Percentiles rank a stretch among this genome's conserved stretches.
Evolutionary conservation across 2,797 vertebrate genomes (phyloP).

Genomic region (Chrysocyon brachyurus): DNA sequence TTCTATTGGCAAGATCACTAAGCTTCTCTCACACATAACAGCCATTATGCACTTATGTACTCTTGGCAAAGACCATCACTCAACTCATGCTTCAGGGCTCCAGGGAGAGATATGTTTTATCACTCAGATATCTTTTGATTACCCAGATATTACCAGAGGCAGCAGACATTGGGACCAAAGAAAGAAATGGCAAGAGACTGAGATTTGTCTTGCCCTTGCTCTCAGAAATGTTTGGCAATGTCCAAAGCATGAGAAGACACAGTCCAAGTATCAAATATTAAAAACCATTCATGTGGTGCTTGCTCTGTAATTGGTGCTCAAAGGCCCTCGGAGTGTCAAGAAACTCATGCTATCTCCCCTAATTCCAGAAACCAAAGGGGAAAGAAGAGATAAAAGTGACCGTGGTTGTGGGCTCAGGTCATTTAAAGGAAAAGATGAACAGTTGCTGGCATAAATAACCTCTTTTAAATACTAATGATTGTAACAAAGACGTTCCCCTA

Average conservation of each 20-base stretch:
- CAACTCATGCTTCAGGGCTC: slow-evolving; percentile 86
- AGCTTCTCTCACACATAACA: slow-evolving; percentile 88
- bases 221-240: slow-evolving; percentile 74
- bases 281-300: neutral
- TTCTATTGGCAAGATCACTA: slow-evolving; percentile 88
- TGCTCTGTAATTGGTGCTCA: slow-evolving; percentile 32
- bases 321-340: neutral
- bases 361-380: neutral
- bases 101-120: slow-evolving; percentile 87
- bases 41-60: slow-evolving; percentile 87
- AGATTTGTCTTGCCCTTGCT: slow-evolving; percentile 79
- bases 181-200: slow-evolving; percentile 49
- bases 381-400: neutral
- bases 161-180: slow-evolving; percentile 79
- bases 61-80: slow-evolving; percentile 88
- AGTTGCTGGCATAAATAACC: neutral
- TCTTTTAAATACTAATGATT: slow-evolving; percentile 58
- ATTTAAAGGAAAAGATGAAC: slow-evolving; percentile 38
- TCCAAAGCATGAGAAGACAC: slow-evolving; percentile 80
- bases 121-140: slow-evolving; percentile 87
- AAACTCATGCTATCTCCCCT: neutral
- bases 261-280: slow-evolving; percentile 77
- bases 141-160: slow-evolving; percentile 84
- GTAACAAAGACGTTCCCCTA: slow-evolving; percentile 20
- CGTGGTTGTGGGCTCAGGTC: neutral